These are phyloP conservation scores for Argyresthia albistria DNA, from an alignment of 2,888 invertebrate species.

Conservation along the genomic window DNA sequence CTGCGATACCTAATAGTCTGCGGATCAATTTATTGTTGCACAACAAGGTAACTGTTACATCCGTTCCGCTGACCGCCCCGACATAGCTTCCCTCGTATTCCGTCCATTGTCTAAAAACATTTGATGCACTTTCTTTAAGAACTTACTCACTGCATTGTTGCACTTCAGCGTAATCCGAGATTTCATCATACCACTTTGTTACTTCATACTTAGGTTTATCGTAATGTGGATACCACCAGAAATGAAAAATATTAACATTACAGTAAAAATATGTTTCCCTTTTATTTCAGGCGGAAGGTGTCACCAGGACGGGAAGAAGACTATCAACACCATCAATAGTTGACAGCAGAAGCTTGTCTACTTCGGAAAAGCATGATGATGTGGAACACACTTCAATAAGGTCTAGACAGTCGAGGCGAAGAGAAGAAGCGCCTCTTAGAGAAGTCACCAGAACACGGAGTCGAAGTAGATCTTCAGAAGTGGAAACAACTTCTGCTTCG, in stretches of 20 bases:
- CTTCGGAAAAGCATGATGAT: slow-evolving; percentile 26
- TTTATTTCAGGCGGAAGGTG: slow-evolving; percentile 46
- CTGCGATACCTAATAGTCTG: not conserved
- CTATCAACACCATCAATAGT: slow-evolving; percentile 25
- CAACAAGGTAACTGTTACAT: not conserved
- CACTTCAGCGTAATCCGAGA: slow-evolving; percentile 17
- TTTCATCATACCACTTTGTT: slow-evolving; percentile 25
- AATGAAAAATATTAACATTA: too few species aligned
- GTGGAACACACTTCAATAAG: slow-evolving; percentile 31
- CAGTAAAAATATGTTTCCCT: not conserved
- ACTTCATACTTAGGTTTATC: slow-evolving; percentile 11
- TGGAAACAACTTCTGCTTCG: not conserved
- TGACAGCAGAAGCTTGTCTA: slow-evolving; percentile 24
- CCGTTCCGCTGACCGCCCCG: slow-evolving; percentile 28
- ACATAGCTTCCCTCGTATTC: slow-evolving; percentile 17
- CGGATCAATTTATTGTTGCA: too few species aligned
- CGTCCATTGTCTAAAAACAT: not conserved
- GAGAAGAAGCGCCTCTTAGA: slow-evolving; percentile 26
- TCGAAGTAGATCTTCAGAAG: slow-evolving; percentile 27
- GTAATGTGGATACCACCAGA: not conserved
- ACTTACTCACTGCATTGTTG: slow-evolving; percentile 8
- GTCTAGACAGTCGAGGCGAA: slow-evolving; percentile 36
- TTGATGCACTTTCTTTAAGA: slow-evolving; percentile 13
- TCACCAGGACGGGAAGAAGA: slow-evolving; percentile 38
- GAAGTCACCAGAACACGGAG: slow-evolving; percentile 25